Percentiles rank a stretch among this genome's conserved stretches.
Evolutionary conservation across 92 coral and sea anemone species (phyloP).

Genomic region (Palythoa heliodiscus): DNA sequence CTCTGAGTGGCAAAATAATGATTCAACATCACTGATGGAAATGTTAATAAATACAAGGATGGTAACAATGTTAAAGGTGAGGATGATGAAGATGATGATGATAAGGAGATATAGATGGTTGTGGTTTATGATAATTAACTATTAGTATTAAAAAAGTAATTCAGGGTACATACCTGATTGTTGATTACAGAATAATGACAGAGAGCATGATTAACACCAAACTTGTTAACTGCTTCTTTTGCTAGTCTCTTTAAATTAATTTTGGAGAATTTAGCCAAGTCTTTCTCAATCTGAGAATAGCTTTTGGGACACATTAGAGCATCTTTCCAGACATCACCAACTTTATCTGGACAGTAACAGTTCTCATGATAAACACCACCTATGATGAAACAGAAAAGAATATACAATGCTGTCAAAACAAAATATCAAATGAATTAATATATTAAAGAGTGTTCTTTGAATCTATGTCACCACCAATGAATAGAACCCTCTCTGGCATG

Average conservation of each 20-base stretch:
- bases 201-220: conserved; percentile 92
- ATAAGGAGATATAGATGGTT: neutral
- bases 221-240: conserved; percentile 88
- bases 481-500: too few relatives aligned
- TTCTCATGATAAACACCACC: conserved; percentile 91
- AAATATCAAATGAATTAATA: too few relatives aligned
- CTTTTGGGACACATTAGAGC: conserved; percentile 78
- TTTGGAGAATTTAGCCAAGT: conserved; percentile 76
- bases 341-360: conserved; percentile 86
- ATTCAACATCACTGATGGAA: neutral
- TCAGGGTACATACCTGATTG: conserved; percentile 68
- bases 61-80: neutral
- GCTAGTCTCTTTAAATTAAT: conserved; percentile 68
- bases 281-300: conserved; percentile 77
- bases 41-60: neutral
- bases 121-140: neutral
- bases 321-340: conserved; percentile 62
- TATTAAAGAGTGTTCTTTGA: too few relatives aligned
- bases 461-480: too few relatives aligned
- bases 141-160: neutral
- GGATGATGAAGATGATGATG: neutral
- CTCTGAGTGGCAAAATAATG: too few relatives aligned
- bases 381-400: neutral
- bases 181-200: conserved; percentile 89
- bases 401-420: neutral